Conservation (phyloP, 2,797 vertebrate species). For the Epinephelus coioides region DNA sequence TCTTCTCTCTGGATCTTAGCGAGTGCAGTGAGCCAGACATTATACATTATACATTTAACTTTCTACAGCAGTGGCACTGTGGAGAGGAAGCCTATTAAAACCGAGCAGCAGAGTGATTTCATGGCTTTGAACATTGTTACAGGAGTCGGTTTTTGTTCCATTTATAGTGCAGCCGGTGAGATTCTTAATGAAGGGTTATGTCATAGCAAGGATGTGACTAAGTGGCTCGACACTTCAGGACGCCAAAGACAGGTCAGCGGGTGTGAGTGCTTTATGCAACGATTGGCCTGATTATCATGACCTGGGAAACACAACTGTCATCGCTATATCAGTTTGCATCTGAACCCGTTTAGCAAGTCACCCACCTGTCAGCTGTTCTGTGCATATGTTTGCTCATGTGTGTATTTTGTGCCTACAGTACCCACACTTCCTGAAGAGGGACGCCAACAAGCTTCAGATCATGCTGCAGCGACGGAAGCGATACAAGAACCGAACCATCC, state of each 20-base stretch:
- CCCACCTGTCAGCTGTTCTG: not conserved
- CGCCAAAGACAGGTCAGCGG: conserved; percentile 26
- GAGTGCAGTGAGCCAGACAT: conserved; percentile 38
- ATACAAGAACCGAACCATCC: conserved; percentile 93
- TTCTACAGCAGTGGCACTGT: conserved; percentile 5
- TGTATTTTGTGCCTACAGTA: conserved; percentile 80
- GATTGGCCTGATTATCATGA: conserved; percentile 27
- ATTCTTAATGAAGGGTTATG: conserved; percentile 55
- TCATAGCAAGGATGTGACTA: conserved; percentile 42
- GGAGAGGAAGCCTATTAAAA: conserved; percentile 47
- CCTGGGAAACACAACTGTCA: conserved; percentile 18
- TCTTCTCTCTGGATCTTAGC: conserved; percentile 39
- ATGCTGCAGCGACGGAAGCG: conserved; percentile 93
- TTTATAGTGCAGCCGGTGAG: conserved; percentile 43
- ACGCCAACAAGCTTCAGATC: conserved; percentile 94
- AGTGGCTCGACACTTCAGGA: conserved; percentile 39
- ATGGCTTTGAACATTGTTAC: conserved; percentile 42
- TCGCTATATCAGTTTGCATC: not conserved
- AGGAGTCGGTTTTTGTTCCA: conserved; percentile 45
- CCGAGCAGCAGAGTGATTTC: conserved; percentile 33
- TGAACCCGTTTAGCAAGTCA: not conserved
- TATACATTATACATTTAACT: conserved; percentile 60
- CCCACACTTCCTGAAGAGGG: conserved; percentile 93
- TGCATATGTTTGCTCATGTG: not conserved
- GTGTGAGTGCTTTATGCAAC: conserved; percentile 31